Evolutionary conservation across 30 jellyfish, hydroid and myxozoan genomes (phyloP), one percentile per base, ranked within the genome.

Genomic region (Calvadosia cruxmelitensis): DNA sequence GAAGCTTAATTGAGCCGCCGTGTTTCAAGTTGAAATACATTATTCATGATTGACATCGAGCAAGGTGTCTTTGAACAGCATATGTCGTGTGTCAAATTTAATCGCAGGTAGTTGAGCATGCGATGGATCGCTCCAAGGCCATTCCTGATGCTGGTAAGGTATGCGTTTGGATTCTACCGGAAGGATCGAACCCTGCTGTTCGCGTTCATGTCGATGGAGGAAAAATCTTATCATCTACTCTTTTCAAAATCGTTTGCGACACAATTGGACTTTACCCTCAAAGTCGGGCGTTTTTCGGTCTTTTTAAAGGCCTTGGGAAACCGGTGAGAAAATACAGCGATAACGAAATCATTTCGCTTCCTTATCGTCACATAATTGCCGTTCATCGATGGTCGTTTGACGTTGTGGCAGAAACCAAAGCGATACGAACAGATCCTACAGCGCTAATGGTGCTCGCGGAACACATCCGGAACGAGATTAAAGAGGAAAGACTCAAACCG

Each of bases 161-260:
- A 5, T 76, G 85, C 28, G 83, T 87, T 15, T 87, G 93, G 89
- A 70, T 85, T 16, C 67, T 87, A 23, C 97, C 97, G 0, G 82
- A 64, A 66, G 97, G 93, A 52, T 79, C 94, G 26, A 73, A 84
- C 5, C 97, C 97, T 7, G 92, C 86, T 3, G 93, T 87, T 25
- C 82, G 97, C 25, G 97, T 87, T 10, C 93, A 87, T 67, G 86
- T 72, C 2, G 73, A 82, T 30, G 34, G 33, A 13, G 82, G 86
- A 1, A 71, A 35, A 64, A 79, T 87, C 13, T n/a, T 34, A n/a
- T 79, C 94, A n/a, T 53, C 66, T 3, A 67, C 72, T 27, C 70
- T 87, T 76, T 63, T 87, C 33, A 62, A 71, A 16, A 53, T 80
- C 15, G 75, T 64, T 10, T 87, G 91, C 63, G 83, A 77, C 3